Percentiles rank a stretch among this genome's conserved stretches.
Conservation (phyloP, 2,888 invertebrate species). For the Drosophila putrida region DNA sequence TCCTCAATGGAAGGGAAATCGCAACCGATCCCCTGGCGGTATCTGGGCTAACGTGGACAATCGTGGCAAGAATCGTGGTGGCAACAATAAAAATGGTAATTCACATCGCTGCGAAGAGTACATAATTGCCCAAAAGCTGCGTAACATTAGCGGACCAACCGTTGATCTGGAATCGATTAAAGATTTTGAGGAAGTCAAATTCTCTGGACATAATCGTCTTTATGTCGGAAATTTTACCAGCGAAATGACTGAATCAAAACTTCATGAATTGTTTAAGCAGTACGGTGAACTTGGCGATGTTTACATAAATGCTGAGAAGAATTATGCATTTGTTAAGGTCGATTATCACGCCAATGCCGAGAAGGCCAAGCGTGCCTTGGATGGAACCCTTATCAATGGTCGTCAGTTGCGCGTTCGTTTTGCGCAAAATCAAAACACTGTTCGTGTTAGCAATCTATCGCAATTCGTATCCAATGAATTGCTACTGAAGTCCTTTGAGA, state of each 20-base stretch:
- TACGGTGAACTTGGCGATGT: constrained; percentile 96
- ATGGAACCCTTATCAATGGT: constrained; percentile 93
- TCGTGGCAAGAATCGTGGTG: constrained; percentile 37
- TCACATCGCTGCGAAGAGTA: constrained; percentile 86
- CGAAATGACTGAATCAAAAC: constrained; percentile 90
- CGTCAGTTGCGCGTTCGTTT: constrained; percentile 96
- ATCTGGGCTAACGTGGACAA: constrained; percentile 29
- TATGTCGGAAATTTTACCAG: constrained; percentile 95
- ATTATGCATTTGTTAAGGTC: constrained; percentile 93
- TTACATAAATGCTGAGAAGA: constrained; percentile 96
- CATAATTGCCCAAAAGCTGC: constrained; percentile 89
- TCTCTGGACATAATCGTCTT: constrained; percentile 95
- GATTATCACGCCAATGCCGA: constrained; percentile 95
- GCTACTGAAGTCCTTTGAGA: constrained; percentile 93
- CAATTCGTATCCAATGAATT: constrained; percentile 97
- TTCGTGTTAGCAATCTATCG: constrained; percentile 96
- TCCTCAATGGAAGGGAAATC: not conserved
- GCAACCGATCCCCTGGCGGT: not conserved
- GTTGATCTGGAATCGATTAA: constrained; percentile 91
- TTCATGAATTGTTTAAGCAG: constrained; percentile 92
- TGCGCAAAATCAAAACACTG: constrained; percentile 96
- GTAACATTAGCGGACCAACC: constrained; percentile 90
- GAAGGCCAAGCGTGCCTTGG: constrained; percentile 96
- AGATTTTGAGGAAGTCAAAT: constrained; percentile 90
- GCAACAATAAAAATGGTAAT: constrained; percentile 23